These are phyloP conservation scores for Gnathonemus echidnorhynchus DNA, from an alignment of 2,113 vertebrate genomes.

Conservation along the genomic window DNA sequence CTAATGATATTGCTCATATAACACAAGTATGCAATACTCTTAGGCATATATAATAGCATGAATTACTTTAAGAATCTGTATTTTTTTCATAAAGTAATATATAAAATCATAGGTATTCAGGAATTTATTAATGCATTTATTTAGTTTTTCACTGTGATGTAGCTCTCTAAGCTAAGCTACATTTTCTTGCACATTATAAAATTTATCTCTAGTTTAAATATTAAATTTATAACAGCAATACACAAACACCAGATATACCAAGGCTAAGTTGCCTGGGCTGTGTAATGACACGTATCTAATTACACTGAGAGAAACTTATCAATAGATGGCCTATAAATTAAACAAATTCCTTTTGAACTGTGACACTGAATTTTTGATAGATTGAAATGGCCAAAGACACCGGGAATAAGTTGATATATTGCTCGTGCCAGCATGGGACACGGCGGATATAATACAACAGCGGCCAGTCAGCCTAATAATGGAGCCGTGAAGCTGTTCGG, in stretches of 20 bases:
- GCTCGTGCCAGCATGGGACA: neutral
- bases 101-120: neutral
- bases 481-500: neutral
- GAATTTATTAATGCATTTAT: neutral
- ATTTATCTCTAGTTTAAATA: neutral
- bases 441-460: neutral
- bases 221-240: neutral
- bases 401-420: neutral
- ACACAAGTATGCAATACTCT: neutral
- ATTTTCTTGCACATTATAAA: neutral
- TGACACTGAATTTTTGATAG: neutral
- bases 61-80: neutral
- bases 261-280: neutral
- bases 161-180: neutral
- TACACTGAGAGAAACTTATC: neutral
- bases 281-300: neutral
- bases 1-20: neutral
- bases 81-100: neutral
- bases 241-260: neutral
- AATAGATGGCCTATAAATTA: neutral
- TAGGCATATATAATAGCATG: neutral
- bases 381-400: neutral
- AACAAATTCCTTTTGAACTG: neutral
- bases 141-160: no score
- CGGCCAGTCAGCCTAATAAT: neutral